Conservation (phyloP, 2,888 invertebrate species). For the Yponomeuta sedellus region DNA sequence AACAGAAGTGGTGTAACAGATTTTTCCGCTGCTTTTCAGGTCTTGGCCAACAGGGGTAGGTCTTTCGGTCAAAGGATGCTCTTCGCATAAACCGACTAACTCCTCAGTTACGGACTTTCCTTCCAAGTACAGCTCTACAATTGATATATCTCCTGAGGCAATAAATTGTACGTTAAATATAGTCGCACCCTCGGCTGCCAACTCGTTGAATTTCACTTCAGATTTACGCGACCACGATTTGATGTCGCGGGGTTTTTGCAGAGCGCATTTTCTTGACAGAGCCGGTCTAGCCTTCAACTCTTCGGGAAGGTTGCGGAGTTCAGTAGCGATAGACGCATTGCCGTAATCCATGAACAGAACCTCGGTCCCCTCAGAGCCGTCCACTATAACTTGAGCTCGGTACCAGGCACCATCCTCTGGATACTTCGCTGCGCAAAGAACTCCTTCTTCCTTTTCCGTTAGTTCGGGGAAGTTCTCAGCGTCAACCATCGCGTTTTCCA, state of each 20-base stretch:
- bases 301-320: conserved; percentile 77
- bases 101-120: conserved; percentile 79
- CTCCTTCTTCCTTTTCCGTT: conserved; percentile 61
- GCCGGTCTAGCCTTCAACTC: conserved; percentile 76
- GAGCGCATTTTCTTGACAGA: conserved; percentile 78
- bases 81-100: conserved; percentile 72
- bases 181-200: conserved; percentile 82
- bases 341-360: conserved; percentile 84
- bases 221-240: conserved; percentile 81
- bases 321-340: conserved; percentile 75
- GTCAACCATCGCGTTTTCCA: conserved; percentile 75
- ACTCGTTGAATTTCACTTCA: conserved; percentile 79
- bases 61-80: conserved; percentile 49
- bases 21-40: conserved; percentile 72
- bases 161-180: conserved; percentile 82
- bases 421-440: conserved; percentile 80
- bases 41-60: conserved; percentile 63
- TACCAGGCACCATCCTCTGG: conserved; percentile 82
- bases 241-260: conserved; percentile 76
- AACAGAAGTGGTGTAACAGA: conserved; percentile 81
- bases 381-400: conserved; percentile 78
- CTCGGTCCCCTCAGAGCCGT: conserved; percentile 74
- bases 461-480: conserved; percentile 73
- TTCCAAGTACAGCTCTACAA: conserved; percentile 78
- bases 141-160: conserved; percentile 79